Conservation (phyloP, 2,113 vertebrate genomes). For the Jaculus jaculus region DNA sequence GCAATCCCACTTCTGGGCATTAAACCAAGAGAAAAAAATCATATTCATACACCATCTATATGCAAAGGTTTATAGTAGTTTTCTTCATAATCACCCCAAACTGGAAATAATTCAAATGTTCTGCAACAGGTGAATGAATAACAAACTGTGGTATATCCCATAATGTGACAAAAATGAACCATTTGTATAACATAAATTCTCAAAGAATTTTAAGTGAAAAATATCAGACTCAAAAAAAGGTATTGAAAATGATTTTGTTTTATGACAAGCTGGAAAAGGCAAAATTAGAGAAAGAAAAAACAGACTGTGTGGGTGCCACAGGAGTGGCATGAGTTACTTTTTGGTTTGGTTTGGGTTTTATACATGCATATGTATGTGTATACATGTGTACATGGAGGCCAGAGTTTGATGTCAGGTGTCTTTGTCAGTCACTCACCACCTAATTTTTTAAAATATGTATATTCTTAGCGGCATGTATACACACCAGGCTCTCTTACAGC, state of each 20-base stretch:
- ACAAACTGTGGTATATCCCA: not conserved
- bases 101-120: slow-evolving; percentile 15
- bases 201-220: slow-evolving; percentile 7
- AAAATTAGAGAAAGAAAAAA: not conserved
- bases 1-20: slow-evolving; percentile 23
- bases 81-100: slow-evolving; percentile 31
- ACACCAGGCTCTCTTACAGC: too few species aligned
- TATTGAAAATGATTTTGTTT: not conserved
- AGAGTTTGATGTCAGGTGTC: too few species aligned
- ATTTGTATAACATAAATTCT: not conserved
- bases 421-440: too few species aligned
- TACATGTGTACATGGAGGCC: too few species aligned
- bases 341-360: not conserved
- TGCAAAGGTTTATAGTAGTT: not conserved
- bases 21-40: slow-evolving; percentile 51
- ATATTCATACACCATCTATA: slow-evolving; percentile 40
- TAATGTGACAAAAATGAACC: not conserved
- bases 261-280: slow-evolving; percentile 27
- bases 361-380: not conserved
- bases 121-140: not conserved
- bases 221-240: not conserved
- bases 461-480: too few species aligned
- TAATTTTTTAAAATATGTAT: too few species aligned
- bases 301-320: not conserved
- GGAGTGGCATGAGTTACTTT: not conserved